Base-by-base conservation (phyloP, 2,797 vertebrate genomes). In the Kryptopterus vitreolus region DNA sequence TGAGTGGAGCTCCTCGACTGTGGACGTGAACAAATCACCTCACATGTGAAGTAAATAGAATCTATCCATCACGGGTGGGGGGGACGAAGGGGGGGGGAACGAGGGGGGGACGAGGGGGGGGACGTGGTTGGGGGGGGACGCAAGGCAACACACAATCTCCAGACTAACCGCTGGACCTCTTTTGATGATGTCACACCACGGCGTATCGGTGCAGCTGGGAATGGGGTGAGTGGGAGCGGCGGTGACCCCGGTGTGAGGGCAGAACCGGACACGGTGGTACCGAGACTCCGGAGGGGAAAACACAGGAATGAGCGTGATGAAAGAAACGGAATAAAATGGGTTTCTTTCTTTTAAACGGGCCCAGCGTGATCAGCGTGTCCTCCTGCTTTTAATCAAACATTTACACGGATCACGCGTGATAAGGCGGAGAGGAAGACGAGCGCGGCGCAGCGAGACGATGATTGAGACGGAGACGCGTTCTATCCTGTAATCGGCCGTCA, bases 31-130 rank as follows among this genome's bases (percentile, higher is more conserved):
- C 82, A 85, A 85, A 86, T 86, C 74, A 55, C 50, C 71, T 75
- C 59, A 16, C 63, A 29, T 76, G 80, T 83, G 50, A 26, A 22
- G 80, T 78, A 84, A 87, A 87, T 87, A 84, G 82, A 85, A 87
- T 63, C 71, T 84, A 87, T 87, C 84, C 80, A 84, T 87, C 86
- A 87, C 38, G 76, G n/a, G n/a, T n/a, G n/a, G n/a, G n/a, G n/a
- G n/a, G n/a, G n/a, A n/a, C n/a, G n/a, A n/a, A n/a, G n/a, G n/a
- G n/a, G n/a, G n/a, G n/a, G n/a, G n/a, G n/a, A n/a, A n/a, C n/a
- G n/a, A n/a, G n/a, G n/a, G n/a, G n/a, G n/a, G n/a, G n/a, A n/a
- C n/a, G n/a, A n/a, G n/a, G n/a, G n/a, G n/a, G n/a, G n/a, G n/a
- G n/a, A n/a, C n/a, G n/a, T n/a, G n/a, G n/a, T n/a, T n/a, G n/a